Evolutionary conservation across 2,888 invertebrate species (phyloP).

Genomic region (Sphaerophoria rueppellii): DNA sequence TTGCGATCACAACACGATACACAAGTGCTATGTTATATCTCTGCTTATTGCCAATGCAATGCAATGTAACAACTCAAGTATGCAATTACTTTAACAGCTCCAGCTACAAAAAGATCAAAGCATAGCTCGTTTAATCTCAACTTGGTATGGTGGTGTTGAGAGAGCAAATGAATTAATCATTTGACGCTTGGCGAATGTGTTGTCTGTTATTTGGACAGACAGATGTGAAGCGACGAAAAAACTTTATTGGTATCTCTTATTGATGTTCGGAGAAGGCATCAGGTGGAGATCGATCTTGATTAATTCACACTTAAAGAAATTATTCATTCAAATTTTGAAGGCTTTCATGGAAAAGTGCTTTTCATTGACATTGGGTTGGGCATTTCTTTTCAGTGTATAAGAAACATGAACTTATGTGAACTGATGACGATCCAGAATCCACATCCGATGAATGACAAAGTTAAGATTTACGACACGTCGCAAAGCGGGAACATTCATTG

Average conservation of each 20-base stretch:
- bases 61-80: conserved; percentile 34
- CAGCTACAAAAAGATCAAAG: conserved; percentile 25
- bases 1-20: conserved; percentile 34
- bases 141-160: conserved; percentile 56
- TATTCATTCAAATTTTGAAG: not conserved
- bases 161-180: conserved; percentile 69
- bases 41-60: not conserved
- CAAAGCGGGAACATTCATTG: conserved; percentile 60
- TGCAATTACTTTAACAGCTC: conserved; percentile 34
- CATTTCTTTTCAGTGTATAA: conserved; percentile 8
- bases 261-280: conserved; percentile 47
- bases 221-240: conserved; percentile 50
- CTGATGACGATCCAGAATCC: not conserved
- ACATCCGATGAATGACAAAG: conserved; percentile 58
- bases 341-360: not conserved
- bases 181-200: conserved; percentile 69
- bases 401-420: not conserved
- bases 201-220: conserved; percentile 65
- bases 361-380: not conserved
- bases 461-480: conserved; percentile 58
- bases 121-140: conserved; percentile 37
- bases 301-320: conserved; percentile 19
- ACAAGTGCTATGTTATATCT: not conserved
- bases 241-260: conserved; percentile 5
- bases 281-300: conserved; percentile 18